Base-by-base conservation (phyloP, 2,888 invertebrate species). In the Chaitophorus viminalis region DNA sequence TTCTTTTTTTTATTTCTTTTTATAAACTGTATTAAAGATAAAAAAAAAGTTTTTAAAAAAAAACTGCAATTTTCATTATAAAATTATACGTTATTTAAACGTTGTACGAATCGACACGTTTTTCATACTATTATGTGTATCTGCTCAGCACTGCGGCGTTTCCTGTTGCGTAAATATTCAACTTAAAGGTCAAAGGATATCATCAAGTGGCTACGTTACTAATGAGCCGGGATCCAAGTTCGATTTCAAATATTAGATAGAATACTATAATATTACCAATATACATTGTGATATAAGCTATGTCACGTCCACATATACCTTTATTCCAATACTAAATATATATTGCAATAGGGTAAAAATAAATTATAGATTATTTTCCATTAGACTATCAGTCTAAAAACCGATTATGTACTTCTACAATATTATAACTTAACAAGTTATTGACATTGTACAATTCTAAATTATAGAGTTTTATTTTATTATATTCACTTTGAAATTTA, bases 111-210 rank as follows among this genome's bases (percentile, higher is more conserved):
- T 54, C 11, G 31, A 78, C 31, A 54, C 54, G 33, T 31, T 78
- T 78, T 77, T 78, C 46, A 46, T 70, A 25, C 31, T 4, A 70
- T 60, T 21, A 78, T 65, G 36, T 65, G 36, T 79, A 79, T 36
- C 79, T n/a, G 75, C 36, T 76, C 60, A n/a, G 9, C 84, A 5
- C 46, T 39, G 46, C 29, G 52, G 78, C 31, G 78, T 87, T 87
- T 87, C 79, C 60, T 65, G 81, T 87, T 87, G 87, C 81, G 87
- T 74, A 74, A 87, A 87, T 79, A 54, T 81, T 74, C 74, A 31
- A 87, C 79, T 79, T 60, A 79, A 81, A 87, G 87, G 87, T 87
- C 87, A 87, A 75, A 87, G 81, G 87, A 87, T 87, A 87, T 87
- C 87, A 79, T 72, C 74, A 74, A 86, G 79, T 74, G 78, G 87